Evolutionary conservation across 1,140 invertebrate species (phyloP), one percentile per base, ranked within the genome.

Genomic region (Homalodisca vitripennis): DNA sequence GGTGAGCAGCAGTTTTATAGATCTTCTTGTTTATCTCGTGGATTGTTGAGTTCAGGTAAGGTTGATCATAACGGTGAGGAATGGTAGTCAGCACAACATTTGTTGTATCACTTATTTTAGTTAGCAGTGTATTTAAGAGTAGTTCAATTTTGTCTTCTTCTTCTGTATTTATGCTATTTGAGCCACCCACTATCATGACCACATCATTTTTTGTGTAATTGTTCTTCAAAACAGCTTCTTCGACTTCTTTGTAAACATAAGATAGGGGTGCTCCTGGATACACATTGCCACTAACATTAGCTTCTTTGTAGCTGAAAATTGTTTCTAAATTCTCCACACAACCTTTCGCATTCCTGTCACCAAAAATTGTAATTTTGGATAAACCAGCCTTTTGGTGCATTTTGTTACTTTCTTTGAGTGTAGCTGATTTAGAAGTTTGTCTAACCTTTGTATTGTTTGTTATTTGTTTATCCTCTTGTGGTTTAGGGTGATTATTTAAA

Each of bases 151-250:
- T 26, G 29, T n/a, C 48, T 34, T 47, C n/a, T n/a, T n/a, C 20
- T 66, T 55, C 13, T 55, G 14, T 65, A 66, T 72, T 22, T 14
- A 6, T 29, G 0, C 41, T 51, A 57, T 67, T 48, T 46, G 20
- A 22, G 17, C 24, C 55, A 17, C 27, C 20, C 31, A 20, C 10
- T 22, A 47, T 46, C 10, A 53, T 22, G 20, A 53, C 20, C 3
- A 22, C 48, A 53, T 53, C 48, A 14, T 22, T 53, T 22, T 53
- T 53, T 14, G 48, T 17, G 48, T 53, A 53, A 53, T 53, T 53
- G 6, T 14, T 3, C 3, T 12, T 14, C 3, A 22, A 14, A 3
- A 53, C 48, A 17, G 20, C 12, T 6, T 22, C 20, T 53, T 12
- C 12, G 20, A 20, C 22, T 22, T 53, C 3, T 22, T 22, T 53